A percentile compares a stretch with the other conserved stretches of the same genome.
Evolutionary conservation across 1,140 invertebrate species (phyloP).

Genomic region (Pogonomyrmex barbatus): DNA sequence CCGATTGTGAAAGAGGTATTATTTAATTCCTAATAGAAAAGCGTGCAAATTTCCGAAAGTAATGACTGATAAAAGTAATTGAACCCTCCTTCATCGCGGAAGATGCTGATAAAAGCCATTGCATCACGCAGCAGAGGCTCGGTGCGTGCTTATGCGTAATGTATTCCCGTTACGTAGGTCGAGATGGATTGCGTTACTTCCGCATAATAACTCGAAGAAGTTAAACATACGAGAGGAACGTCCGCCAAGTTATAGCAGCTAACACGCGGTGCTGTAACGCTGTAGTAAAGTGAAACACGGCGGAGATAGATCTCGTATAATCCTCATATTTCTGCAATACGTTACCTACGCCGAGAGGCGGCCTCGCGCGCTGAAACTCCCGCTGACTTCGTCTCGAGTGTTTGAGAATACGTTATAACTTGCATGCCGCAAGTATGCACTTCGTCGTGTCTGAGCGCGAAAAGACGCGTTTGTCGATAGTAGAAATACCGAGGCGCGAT

Average conservation of each 20-base stretch:
- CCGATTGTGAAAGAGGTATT: neutral
- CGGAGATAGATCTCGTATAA: slow-evolving; percentile 63
- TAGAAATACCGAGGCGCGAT: slow-evolving; percentile 19
- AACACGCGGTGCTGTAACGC: slow-evolving; percentile 48
- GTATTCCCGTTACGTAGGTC: slow-evolving; percentile 54
- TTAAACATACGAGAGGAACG: slow-evolving; percentile 58
- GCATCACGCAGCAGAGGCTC: slow-evolving; percentile 21
- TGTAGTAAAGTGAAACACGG: slow-evolving; percentile 60
- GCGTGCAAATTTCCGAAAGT: neutral
- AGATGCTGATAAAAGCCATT: slow-evolving; percentile 39
- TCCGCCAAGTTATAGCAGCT: slow-evolving; percentile 56
- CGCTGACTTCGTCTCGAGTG: slow-evolving; percentile 55
- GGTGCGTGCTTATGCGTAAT: slow-evolving; percentile 58
- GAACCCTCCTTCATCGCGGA: neutral
- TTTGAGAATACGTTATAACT: slow-evolving; percentile 61
- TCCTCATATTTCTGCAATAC: slow-evolving; percentile 62
- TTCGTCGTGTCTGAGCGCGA: slow-evolving; percentile 31
- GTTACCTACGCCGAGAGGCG: slow-evolving; percentile 37
- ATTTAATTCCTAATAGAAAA: neutral
- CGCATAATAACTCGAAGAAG: slow-evolving; percentile 63
- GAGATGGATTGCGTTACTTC: slow-evolving; percentile 61
- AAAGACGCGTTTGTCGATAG: slow-evolving; percentile 26
- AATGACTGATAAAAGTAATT: slow-evolving; percentile 29
- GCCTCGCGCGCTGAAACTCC: slow-evolving; percentile 38
- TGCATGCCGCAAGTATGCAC: slow-evolving; percentile 41